Evolutionary conservation across 2,888 invertebrate species (phyloP).

Genomic region (Diadromus collaris): DNA sequence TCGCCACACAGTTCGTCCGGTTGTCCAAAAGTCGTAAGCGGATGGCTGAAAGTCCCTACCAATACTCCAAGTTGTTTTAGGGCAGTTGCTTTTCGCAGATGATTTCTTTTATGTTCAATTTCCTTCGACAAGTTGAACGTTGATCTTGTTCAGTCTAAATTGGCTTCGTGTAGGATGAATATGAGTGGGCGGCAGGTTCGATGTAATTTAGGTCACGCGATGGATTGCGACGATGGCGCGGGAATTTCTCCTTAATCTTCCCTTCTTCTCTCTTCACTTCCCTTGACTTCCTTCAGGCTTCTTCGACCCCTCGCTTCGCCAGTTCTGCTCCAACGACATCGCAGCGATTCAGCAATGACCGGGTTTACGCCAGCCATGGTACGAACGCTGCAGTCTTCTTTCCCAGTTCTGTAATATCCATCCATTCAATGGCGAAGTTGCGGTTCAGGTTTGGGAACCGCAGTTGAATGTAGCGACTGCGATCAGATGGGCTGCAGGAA

Average conservation of each 20-base stretch:
- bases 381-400: background rate
- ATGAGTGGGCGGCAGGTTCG: background rate
- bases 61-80: background rate
- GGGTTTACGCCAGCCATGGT: background rate
- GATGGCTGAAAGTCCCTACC: background rate
- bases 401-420: background rate
- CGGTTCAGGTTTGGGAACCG: background rate
- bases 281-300: background rate
- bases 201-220: background rate
- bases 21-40: background rate
- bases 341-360: background rate
- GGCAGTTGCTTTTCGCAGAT: background rate
- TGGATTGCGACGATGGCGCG: background rate
- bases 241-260: background rate
- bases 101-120: background rate
- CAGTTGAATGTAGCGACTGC: background rate
- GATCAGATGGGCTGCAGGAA: background rate
- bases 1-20: background rate
- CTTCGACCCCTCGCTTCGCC: background rate
- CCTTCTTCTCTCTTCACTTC: background rate
- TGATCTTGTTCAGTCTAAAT: background rate
- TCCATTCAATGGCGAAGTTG: background rate
- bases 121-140: background rate
- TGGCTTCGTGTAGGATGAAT: background rate
- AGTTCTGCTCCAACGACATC: background rate